Base-by-base conservation (phyloP, 23 tunicate genomes). In the Pegea sp. region DNA sequence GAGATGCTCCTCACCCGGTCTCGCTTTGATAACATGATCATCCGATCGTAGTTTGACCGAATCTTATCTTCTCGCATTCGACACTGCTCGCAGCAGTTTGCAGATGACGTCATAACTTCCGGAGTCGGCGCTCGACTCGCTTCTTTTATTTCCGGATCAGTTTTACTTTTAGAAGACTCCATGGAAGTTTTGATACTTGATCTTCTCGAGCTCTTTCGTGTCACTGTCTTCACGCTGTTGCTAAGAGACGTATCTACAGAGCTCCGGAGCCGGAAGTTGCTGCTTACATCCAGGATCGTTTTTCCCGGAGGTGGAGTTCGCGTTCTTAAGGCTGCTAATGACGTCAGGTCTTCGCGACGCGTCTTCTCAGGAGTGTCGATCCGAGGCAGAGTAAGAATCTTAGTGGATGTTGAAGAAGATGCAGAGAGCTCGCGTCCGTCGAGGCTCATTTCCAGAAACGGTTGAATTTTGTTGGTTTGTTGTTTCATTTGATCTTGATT, bases 11-110 rank as follows among this genome's bases (percentile, higher is more conserved):
- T 26, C 58, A 84, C 95, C 67, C 95, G 49, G 52, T 84, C 84
- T 59, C 65, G 73, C 56, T 84, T 84, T 0, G 84, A 73, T 42
- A 84, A 74, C 55, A 84, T 21, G 11, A 84, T 84, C 77, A 84
- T 68, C 3, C 81, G 67, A 29, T 84, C 95, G 56, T 84, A 84
- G 38, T 84, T 67, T 22, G 56, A 38, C 50, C 65, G 73, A 25
- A 84, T 73, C 46, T 73, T 68, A 5, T 73, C 76, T 56, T 84
- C 95, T 23, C 84, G 43, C 20, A 42, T 70, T 26, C 27, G 49
- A 55, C 95, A 84, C 3, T 21, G 31, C 3, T 25, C 4, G 55
- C 95, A 84, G 60, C 95, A 84, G 24, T 30, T 18, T 46, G 27
- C 24, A n/a, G n/a, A n/a, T n/a, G n/a, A n/a, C n/a, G n/a, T n/a